phyloP scores from a whole-genome alignment of 2,113 vertebrate genomes.

The Leucoraja erinaceus region DNA sequence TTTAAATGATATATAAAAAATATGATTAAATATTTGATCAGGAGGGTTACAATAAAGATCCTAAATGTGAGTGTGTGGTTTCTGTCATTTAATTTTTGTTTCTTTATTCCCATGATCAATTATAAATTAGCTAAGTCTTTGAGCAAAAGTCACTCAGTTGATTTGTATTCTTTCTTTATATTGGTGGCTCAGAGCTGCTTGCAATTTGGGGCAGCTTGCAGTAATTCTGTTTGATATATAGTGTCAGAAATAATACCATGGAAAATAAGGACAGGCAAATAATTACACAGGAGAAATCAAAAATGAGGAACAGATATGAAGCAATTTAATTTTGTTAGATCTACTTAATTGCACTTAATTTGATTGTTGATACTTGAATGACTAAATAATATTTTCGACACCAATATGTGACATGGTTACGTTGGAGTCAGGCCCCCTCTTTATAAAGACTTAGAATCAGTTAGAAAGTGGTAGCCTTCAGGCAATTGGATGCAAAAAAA shows the following conservation, averaged over 20 bases:
- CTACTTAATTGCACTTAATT: conserved; percentile 18
- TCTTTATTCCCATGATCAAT: conserved; percentile 21
- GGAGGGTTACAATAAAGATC: conserved; percentile 2
- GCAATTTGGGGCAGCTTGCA: not conserved
- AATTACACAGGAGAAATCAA: not conserved
- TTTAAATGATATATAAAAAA: conserved; percentile 13
- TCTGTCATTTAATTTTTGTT: conserved; percentile 28
- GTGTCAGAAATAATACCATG: not conserved
- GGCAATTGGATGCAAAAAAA: not conserved
- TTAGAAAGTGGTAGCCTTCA: not conserved
- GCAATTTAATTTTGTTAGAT: conserved; percentile 4
- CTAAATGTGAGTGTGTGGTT: conserved; percentile 26
- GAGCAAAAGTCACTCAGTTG: not conserved
- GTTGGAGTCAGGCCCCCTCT: not conserved
- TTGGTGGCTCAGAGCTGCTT: conserved; percentile 8
- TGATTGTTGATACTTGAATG: not conserved
- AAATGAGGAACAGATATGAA: not conserved
- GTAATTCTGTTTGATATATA: not conserved
- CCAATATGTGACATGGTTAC: not conserved
- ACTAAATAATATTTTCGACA: not conserved
- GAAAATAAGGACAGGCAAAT: not conserved
- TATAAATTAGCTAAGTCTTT: conserved; percentile 32
- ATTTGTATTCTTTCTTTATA: conserved; percentile 13
- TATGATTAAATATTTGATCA: conserved; percentile 37
- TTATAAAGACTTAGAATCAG: not conserved